Evolutionary conservation across 2,888 invertebrate genomes (phyloP).

Genomic region (Alviniconcha strummeri): DNA sequence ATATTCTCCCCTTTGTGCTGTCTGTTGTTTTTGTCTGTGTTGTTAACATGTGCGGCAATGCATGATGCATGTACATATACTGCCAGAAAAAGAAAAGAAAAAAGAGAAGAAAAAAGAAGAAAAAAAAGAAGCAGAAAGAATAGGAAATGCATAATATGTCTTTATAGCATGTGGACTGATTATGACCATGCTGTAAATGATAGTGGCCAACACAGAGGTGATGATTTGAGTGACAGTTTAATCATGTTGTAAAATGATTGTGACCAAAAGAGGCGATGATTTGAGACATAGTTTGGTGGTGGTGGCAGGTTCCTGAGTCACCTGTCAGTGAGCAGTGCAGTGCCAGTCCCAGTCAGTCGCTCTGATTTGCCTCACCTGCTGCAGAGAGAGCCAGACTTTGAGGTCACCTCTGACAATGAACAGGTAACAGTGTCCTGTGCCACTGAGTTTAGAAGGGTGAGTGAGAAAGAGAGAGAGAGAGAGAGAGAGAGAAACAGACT

Average conservation of each 20-base stretch:
- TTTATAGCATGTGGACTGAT: too few relatives aligned
- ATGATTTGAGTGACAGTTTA: too few relatives aligned
- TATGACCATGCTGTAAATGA: too few relatives aligned
- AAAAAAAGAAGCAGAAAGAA: not conserved
- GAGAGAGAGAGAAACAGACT: slow-evolving; percentile 30
- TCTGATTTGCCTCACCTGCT: slow-evolving; percentile 49
- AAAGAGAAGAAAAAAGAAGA: not conserved
- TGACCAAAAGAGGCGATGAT: not conserved
- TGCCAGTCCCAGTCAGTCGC: slow-evolving; percentile 48
- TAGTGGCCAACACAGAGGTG: too few relatives aligned
- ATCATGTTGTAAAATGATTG: too few relatives aligned
- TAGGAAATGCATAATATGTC: too few relatives aligned
- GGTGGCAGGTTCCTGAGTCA: slow-evolving; percentile 60
- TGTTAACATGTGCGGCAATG: too few relatives aligned
- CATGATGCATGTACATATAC: too few relatives aligned
- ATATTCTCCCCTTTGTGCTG: too few relatives aligned
- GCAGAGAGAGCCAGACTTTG: slow-evolving; percentile 34
- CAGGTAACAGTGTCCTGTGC: slow-evolving; percentile 31
- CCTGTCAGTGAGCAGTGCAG: slow-evolving; percentile 58
- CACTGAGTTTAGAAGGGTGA: too few relatives aligned
- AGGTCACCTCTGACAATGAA: slow-evolving; percentile 39
- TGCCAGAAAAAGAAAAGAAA: not conserved
- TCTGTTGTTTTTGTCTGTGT: too few relatives aligned
- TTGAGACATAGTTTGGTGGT: not conserved
- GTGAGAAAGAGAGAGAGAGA: too few relatives aligned